phyloP scores from a whole-genome alignment of 1,140 invertebrate species.

The Drepana arcuata region DNA sequence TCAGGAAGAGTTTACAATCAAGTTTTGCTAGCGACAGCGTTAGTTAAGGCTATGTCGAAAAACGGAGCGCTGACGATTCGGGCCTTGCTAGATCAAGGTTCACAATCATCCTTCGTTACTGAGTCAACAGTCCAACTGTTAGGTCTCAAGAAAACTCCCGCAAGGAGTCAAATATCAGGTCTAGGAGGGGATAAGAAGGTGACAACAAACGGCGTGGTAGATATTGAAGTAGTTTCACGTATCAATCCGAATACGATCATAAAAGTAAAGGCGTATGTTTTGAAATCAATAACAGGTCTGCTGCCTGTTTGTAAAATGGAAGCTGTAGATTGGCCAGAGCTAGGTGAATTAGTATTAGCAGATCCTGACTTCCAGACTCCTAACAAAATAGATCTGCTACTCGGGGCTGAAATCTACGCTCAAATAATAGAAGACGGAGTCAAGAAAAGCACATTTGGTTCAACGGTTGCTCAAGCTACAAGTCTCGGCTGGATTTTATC shows the following conservation, averaged over 20 bases:
- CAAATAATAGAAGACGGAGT: slow-evolving; percentile 14
- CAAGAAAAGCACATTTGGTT: slow-evolving; percentile 20
- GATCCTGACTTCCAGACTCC: slow-evolving; percentile 9
- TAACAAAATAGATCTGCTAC: slow-evolving; percentile 13
- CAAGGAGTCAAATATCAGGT: no score
- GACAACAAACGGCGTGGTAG: no score
- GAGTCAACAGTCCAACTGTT: no score
- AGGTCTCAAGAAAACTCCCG: no score
- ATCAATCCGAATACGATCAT: no score
- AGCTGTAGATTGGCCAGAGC: slow-evolving; percentile 25
- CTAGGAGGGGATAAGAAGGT: no score
- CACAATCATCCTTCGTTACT: slow-evolving; percentile 18
- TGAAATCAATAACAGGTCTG: no score
- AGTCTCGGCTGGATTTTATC: slow-evolving; percentile 22
- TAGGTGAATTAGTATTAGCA: slow-evolving; percentile 9
- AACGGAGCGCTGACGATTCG: slow-evolving; percentile 5
- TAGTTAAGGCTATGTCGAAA: slow-evolving; percentile 5
- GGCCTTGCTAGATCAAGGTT: slow-evolving; percentile 17
- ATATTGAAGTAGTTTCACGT: no score
- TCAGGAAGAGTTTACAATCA: no score
- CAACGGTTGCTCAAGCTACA: slow-evolving; percentile 18
- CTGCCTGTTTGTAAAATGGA: no score
- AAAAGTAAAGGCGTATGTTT: no score
- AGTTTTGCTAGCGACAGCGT: slow-evolving; percentile 15
- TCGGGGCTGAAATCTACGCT: slow-evolving; percentile 14